Percentiles rank a stretch among this genome's conserved stretches.
Evolutionary conservation across 2,797 vertebrate genomes (phyloP).

Genomic region (Spheniscus humboldti): DNA sequence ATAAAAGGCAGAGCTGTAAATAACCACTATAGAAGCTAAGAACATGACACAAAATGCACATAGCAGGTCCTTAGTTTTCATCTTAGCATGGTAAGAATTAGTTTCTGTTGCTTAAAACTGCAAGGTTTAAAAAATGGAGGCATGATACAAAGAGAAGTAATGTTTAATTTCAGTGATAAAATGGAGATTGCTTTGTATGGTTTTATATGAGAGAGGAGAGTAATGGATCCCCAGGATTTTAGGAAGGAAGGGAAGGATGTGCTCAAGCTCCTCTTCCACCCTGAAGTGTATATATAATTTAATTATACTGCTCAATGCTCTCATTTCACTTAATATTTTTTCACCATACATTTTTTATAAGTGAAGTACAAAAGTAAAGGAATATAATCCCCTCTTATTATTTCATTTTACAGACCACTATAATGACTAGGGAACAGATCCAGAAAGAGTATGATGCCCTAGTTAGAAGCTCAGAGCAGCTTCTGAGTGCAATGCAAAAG

Average conservation of each 20-base stretch:
- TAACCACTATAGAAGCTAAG: neutral
- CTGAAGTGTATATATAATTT: neutral
- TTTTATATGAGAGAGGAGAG: neutral
- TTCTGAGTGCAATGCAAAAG: slow-evolving; percentile 88
- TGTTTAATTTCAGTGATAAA: neutral
- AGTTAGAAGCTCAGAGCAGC: slow-evolving; percentile 87
- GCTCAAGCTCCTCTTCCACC: neutral
- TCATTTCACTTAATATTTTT: neutral
- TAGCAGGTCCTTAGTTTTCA: neutral
- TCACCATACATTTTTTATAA: neutral
- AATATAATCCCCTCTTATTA: neutral
- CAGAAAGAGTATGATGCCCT: slow-evolving; percentile 84
- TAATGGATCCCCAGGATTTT: neutral
- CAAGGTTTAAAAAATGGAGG: neutral
- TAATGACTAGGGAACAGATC: slow-evolving; percentile 88
- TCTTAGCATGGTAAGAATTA: neutral
- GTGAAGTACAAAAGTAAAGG: neutral
- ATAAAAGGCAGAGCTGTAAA: neutral
- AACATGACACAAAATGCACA: neutral
- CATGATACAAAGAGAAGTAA: neutral
- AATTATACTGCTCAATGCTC: neutral
- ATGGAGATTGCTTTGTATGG: neutral
- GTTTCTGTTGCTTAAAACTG: neutral
- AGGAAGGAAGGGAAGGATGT: neutral
- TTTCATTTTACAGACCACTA: slow-evolving; percentile 73